phyloP scores from a whole-genome alignment of 2,113 vertebrate genomes.

The Pteronura brasiliensis region DNA sequence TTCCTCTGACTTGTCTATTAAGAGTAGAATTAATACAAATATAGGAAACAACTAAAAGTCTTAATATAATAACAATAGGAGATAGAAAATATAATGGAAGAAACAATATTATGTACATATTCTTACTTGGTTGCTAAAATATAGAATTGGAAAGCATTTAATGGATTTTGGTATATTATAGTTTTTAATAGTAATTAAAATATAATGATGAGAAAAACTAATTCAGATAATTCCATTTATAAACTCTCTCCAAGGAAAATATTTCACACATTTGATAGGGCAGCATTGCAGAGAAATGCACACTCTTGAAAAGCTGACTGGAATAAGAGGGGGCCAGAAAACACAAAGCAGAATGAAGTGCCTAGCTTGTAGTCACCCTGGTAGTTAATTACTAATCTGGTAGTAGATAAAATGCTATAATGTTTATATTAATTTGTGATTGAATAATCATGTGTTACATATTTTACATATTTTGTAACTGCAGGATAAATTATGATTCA shows the following conservation, averaged over 20 bases:
- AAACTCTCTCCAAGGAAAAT: background rate
- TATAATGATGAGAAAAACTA: background rate
- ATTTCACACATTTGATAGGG: background rate
- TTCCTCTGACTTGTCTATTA: background rate
- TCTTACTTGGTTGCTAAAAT: background rate
- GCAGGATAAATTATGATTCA: background rate
- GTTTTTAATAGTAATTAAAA: background rate
- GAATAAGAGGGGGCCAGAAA: background rate
- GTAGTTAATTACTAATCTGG: background rate
- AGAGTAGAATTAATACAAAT: background rate
- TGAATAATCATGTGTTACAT: background rate
- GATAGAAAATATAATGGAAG: background rate
- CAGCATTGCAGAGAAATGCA: background rate
- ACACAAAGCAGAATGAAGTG: background rate
- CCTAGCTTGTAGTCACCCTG: background rate
- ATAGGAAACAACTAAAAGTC: background rate
- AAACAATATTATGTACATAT: background rate
- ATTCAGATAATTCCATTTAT: background rate
- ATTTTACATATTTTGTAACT: background rate
- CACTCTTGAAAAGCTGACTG: background rate
- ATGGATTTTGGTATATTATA: background rate
- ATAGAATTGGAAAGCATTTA: background rate
- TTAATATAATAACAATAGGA: background rate
- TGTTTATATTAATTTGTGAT: background rate
- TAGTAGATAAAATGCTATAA: background rate